phyloP scores from a whole-genome alignment of 2,113 vertebrate species.

The Lophius piscatorius region DNA sequence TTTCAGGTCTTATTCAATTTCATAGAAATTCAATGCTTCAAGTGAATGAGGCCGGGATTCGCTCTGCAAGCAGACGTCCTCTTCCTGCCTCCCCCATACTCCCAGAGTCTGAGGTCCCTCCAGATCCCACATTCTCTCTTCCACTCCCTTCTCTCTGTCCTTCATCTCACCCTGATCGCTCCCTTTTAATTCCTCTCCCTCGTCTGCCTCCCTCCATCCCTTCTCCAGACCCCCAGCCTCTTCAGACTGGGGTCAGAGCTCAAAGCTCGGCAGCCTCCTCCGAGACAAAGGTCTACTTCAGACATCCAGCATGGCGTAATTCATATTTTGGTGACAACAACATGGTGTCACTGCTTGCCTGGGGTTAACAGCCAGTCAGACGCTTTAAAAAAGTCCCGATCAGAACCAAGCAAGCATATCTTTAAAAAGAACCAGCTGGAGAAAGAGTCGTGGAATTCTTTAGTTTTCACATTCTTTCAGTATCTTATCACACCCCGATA shows the following conservation, averaged over 20 bases:
- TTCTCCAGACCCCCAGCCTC: slow-evolving; percentile 62
- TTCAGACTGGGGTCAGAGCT: slow-evolving; percentile 64
- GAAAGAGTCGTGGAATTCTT: slow-evolving; percentile 18
- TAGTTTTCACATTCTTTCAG: slow-evolving; percentile 54
- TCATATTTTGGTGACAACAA: slow-evolving; percentile 61
- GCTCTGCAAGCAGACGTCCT: slow-evolving; percentile 9
- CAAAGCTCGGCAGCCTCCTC: slow-evolving; percentile 47
- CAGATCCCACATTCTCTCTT: slow-evolving; percentile 34
- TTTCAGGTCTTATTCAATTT: slow-evolving; percentile 14
- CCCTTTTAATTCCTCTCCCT: slow-evolving; percentile 42
- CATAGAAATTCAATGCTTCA: slow-evolving; percentile 6
- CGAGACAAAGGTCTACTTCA: slow-evolving; percentile 69
- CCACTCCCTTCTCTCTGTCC: slow-evolving; percentile 24
- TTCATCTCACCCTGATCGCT: slow-evolving; percentile 18
- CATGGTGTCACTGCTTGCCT: slow-evolving; percentile 49
- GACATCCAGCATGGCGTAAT: slow-evolving; percentile 34
- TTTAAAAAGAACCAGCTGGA: slow-evolving; percentile 62
- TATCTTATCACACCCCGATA: slow-evolving; percentile 59
- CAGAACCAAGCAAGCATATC: slow-evolving; percentile 25
- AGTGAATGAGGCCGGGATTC: slow-evolving; percentile 17
- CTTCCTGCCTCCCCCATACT: slow-evolving; percentile 43
- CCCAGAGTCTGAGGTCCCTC: slow-evolving; percentile 30
- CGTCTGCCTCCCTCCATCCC: slow-evolving; percentile 14
- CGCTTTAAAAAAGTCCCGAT: slow-evolving; percentile 42
- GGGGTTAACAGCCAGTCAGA: slow-evolving; percentile 37